Evolutionary conservation across 2,888 invertebrate species (phyloP), one percentile per base, ranked within the genome.

Genomic region (Allacma fusca): DNA sequence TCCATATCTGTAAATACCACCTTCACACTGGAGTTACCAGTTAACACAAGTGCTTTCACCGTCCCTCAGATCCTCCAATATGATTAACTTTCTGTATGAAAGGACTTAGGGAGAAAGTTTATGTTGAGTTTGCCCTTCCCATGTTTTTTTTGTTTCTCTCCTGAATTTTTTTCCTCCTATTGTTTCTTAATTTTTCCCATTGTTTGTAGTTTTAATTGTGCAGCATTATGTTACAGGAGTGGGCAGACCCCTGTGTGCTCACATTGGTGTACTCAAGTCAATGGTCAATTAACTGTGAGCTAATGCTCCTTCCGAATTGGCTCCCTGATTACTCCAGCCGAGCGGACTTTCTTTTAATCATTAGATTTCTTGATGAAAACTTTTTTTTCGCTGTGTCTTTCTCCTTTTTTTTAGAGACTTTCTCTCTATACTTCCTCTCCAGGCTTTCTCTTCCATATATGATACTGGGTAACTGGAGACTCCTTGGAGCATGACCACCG

Each of bases 241-340:
- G 19, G n/a, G 50, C 50, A 2, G 2, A 4, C 28, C 26, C n/a
- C 13, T 26, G 65, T 65, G 65, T 65, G 26, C 28, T 65, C 28
- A 16, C 13, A 26, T 13, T 65, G 13, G 9, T 24, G 28, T 50
- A 16, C 64, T 43, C 40, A 12, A 67, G 65, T 65, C 74, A 74
- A 74, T 67, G 74, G 26, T 43, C 74, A 74, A 67, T 74, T 74
- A 74, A 74, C n/a, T 74, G 44, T 34, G 64, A 73, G 40, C 64
- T 43, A 43, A 72, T 64, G 64, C 64, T 34, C n/a, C 28, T 74
- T 72, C 43, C 65, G 26, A 65, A 74, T 44, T 21, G 43, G 44
- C 12, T 74, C 23, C 7, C n/a, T 62, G 50, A 50, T 50, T 62
- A 40, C 40, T 28, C 21, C 50, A 62, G 4, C 34, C 24, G 34